These are phyloP conservation scores for Xenopus tropicalis DNA, from an alignment of 2,113 vertebrate genomes.

Conservation along the genomic window UCB_Xtro_10.0 CM004450.2:120292501-120293000, in stretches of 20 bases:
- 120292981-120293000: background rate
- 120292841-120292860: background rate
- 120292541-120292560: too few relatives aligned
- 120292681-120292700: background rate
- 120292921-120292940: background rate
- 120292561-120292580: too few relatives aligned
- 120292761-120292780: background rate
- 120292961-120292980: background rate
- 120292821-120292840: background rate
- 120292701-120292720: background rate
- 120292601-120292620: too few relatives aligned
- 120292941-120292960: background rate
- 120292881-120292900: background rate
- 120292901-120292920: background rate
- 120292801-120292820: background rate
- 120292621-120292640: too few relatives aligned
- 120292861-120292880: background rate
- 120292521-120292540: too few relatives aligned
- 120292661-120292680: too few relatives aligned
- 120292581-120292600: too few relatives aligned
- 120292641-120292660: too few relatives aligned
- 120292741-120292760: background rate
- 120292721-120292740: background rate
- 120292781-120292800: background rate
- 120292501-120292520: too few relatives aligned